A percentile compares a stretch with the other conserved stretches of the same genome.
These are phyloP conservation scores for Aphyosemion australe DNA, from an alignment of 2,113 vertebrate species.

Conservation along the genomic window DNA sequence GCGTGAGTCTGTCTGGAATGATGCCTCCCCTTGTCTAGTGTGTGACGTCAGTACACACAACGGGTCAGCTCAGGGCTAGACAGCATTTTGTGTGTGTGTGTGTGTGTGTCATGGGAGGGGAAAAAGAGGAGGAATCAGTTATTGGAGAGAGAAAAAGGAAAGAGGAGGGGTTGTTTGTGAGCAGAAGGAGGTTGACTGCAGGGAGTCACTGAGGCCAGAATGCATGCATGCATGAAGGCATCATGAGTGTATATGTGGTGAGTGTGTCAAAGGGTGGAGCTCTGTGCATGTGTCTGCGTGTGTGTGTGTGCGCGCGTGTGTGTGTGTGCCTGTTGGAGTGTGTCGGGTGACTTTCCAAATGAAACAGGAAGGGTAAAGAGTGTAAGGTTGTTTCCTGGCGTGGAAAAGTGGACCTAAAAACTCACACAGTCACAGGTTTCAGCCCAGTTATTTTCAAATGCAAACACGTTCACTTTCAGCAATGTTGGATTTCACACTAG, in stretches of 20 bases:
- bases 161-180: slow-evolving; percentile 71
- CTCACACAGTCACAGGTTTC: slow-evolving; percentile 33
- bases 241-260: slow-evolving; percentile 44
- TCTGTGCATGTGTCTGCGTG: slow-evolving; percentile 19
- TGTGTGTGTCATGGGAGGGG: slow-evolving; percentile 39
- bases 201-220: slow-evolving; percentile 69
- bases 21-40: slow-evolving; percentile 77
- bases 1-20: slow-evolving; percentile 73
- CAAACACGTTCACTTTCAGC: slow-evolving; percentile 44
- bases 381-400: slow-evolving; percentile 67
- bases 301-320: slow-evolving; percentile 21
- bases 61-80: slow-evolving; percentile 78
- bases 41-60: slow-evolving; percentile 78
- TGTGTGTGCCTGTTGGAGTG: slow-evolving; percentile 27
- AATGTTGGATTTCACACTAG: slow-evolving; percentile 15
- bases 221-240: slow-evolving; percentile 64
- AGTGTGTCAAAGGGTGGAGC: slow-evolving; percentile 57
- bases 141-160: slow-evolving; percentile 68
- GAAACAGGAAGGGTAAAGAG: slow-evolving; percentile 61
- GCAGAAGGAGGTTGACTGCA: slow-evolving; percentile 71
- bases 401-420: slow-evolving; percentile 47
- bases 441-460: slow-evolving; percentile 50
- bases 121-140: slow-evolving; percentile 55
- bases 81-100: slow-evolving; percentile 45
- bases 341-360: slow-evolving; percentile 65